phyloP scores from a whole-genome alignment of 2,888 invertebrate genomes.

The Cataglyphis albicans region DNA sequence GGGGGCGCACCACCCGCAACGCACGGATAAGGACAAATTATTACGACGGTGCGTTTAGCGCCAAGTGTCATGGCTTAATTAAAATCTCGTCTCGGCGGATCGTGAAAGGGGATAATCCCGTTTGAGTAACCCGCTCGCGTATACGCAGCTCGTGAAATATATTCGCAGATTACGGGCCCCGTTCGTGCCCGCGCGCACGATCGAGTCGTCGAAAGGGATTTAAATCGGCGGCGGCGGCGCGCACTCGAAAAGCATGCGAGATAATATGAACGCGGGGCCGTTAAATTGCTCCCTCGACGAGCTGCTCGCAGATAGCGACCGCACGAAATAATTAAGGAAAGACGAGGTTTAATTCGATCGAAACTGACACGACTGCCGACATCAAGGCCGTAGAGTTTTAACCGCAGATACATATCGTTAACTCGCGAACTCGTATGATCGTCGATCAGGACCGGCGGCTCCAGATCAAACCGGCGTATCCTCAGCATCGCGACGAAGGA shows the following conservation, averaged over 20 bases:
- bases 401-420: conserved; percentile 70
- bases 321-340: conserved; percentile 79
- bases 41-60: conserved; percentile 70
- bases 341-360: conserved; percentile 74
- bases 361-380: conserved; percentile 64
- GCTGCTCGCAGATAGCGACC: conserved; percentile 68
- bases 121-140: conserved; percentile 63
- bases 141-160: conserved; percentile 61
- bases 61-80: conserved; percentile 75
- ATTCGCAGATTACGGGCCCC: conserved; percentile 54
- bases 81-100: conserved; percentile 64
- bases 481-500: neutral
- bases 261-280: conserved; percentile 50
- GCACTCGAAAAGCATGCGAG: conserved; percentile 45
- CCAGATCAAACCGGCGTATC: conserved; percentile 74
- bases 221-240: conserved; percentile 60
- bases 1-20: conserved; percentile 66
- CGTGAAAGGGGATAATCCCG: conserved; percentile 70
- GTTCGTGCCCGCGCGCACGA: conserved; percentile 54
- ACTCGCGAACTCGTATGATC: conserved; percentile 31
- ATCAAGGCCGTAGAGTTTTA: conserved; percentile 65
- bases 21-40: conserved; percentile 75
- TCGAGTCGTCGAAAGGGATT: conserved; percentile 62
- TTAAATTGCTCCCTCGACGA: conserved; percentile 69
- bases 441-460: conserved; percentile 32